Evolutionary conservation across 2,113 vertebrate genomes (phyloP).

Genomic region (Perccottus glenii): DNA sequence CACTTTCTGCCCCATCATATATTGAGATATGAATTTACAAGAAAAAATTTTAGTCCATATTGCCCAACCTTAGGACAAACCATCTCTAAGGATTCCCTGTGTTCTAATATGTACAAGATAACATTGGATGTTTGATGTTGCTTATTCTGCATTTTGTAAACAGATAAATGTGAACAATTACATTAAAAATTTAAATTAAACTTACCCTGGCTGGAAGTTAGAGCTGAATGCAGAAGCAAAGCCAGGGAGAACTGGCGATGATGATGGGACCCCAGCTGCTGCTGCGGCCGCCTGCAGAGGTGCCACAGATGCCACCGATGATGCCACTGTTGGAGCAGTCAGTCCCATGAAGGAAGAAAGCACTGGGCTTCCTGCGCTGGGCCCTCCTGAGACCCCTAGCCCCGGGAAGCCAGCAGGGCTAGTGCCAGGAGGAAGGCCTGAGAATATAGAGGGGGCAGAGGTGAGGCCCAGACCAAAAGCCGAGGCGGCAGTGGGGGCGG

Average conservation of each 20-base stretch:
- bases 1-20: no score
- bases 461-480: constrained; percentile 89
- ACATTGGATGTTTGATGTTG: no score
- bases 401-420: constrained; percentile 85
- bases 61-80: no score
- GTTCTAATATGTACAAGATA: no score
- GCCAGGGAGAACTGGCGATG: constrained; percentile 90
- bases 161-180: neutral
- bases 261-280: constrained; percentile 80
- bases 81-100: no score
- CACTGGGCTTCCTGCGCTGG: constrained; percentile 86
- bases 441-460: constrained; percentile 86
- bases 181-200: neutral
- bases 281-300: constrained; percentile 82
- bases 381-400: constrained; percentile 87
- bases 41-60: no score
- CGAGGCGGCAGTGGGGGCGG: constrained; percentile 69
- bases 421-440: constrained; percentile 79
- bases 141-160: no score
- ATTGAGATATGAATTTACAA: no score
- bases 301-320: constrained; percentile 87
- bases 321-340: constrained; percentile 80
- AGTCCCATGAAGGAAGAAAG: constrained; percentile 92
- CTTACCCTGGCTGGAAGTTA: constrained; percentile 92
- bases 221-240: constrained; percentile 97